These are phyloP conservation scores for Sciurus vulgaris DNA, from an alignment of 2,797 vertebrate genomes.

Conservation along the genomic window DNA sequence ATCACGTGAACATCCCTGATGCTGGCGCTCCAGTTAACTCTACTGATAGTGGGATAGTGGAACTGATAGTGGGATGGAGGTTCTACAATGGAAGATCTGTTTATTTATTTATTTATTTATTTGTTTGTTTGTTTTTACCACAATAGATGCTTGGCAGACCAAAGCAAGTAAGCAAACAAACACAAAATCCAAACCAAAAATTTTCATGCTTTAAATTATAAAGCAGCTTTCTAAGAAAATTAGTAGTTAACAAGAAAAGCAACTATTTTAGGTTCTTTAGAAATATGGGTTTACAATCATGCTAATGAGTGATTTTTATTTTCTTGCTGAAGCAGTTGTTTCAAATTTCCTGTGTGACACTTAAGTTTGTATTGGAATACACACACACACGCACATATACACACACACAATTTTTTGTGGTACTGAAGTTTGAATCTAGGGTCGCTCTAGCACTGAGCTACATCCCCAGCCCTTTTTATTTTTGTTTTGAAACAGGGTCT, in stretches of 20 bases:
- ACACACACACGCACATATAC: background rate
- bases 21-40: background rate
- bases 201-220: background rate
- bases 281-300: background rate
- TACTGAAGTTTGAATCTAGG: background rate
- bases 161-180: background rate
- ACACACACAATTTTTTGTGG: background rate
- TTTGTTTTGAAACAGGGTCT: background rate
- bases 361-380: conserved; percentile 45
- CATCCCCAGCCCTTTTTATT: background rate
- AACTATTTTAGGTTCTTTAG: conserved; percentile 25
- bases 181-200: background rate
- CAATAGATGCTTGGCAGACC: background rate
- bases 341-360: background rate
- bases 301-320: background rate
- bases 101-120: background rate
- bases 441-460: background rate
- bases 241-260: conserved; percentile 12
- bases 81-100: conserved; percentile 10
- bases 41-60: background rate
- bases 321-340: conserved; percentile 1
- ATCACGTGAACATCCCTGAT: background rate
- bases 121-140: background rate
- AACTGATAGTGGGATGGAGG: background rate
- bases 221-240: conserved; percentile 30